A percentile compares a stretch with the other conserved stretches of the same genome.
Evolutionary conservation across 1,140 invertebrate species (phyloP).

Genomic region (Pristionchus pacificus): DNA sequence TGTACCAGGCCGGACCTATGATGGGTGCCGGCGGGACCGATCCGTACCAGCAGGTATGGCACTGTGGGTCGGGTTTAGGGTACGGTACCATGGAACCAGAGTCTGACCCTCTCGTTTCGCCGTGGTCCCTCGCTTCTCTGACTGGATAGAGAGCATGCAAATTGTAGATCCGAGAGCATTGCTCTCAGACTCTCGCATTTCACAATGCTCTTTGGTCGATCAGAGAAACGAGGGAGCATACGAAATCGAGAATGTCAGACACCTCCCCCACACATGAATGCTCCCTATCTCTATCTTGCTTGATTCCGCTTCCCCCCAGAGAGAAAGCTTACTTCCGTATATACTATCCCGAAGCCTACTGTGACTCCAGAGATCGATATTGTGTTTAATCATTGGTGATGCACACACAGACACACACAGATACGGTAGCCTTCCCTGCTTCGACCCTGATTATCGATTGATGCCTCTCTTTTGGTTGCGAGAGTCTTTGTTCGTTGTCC

Average conservation of each 20-base stretch:
- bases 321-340: no score
- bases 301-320: not conserved
- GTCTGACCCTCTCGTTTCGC: not conserved
- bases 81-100: not conserved
- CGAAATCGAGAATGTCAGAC: no score
- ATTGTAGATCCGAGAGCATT: not conserved
- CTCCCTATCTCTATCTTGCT: not conserved
- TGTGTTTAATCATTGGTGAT: no score
- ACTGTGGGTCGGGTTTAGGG: not conserved
- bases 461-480: not conserved
- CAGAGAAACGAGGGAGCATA: no score
- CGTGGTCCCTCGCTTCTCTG: not conserved
- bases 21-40: not conserved
- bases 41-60: constrained; percentile 9
- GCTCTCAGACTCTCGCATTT: not conserved
- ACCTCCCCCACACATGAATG: not conserved
- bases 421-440: no score
- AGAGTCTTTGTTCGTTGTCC: not conserved
- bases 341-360: no score
- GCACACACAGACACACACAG: no score
- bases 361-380: no score
- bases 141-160: not conserved
- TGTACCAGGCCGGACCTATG: not conserved
- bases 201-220: not conserved
- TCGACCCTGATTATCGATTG: no score